Evolutionary conservation across 2,113 vertebrate species (phyloP).

Genomic region (Onychorhynchus coronatus): DNA sequence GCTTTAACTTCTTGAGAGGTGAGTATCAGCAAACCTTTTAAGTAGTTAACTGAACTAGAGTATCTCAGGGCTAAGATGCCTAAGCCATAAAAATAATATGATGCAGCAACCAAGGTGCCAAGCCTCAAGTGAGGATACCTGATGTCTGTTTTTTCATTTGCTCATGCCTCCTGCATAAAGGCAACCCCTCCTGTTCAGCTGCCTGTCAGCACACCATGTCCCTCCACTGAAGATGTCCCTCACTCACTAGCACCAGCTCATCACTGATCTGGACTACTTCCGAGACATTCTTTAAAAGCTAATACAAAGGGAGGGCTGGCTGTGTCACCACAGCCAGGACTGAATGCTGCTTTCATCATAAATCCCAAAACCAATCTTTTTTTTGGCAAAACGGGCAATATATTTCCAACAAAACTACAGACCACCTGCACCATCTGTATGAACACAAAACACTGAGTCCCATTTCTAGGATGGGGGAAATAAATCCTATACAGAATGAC

Average conservation of each 20-base stretch:
- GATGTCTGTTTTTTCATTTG: background rate
- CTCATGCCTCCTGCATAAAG: background rate
- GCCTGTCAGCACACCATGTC: background rate
- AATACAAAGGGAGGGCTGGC: background rate
- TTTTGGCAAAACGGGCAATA: background rate
- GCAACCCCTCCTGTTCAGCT: background rate
- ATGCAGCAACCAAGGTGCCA: accelerated
- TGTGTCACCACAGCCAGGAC: background rate
- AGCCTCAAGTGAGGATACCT: background rate
- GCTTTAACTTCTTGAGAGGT: background rate
- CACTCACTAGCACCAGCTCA: background rate
- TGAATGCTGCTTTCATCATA: background rate
- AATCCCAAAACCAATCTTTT: background rate
- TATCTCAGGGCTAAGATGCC: background rate
- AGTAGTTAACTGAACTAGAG: background rate
- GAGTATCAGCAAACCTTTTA: background rate
- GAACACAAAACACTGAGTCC: background rate
- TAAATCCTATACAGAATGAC: background rate
- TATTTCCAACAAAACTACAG: background rate
- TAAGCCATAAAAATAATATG: background rate
- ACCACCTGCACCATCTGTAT: background rate
- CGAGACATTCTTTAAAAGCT: background rate
- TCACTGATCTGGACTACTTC: background rate
- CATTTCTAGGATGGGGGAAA: background rate
- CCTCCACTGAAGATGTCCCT: background rate